Evolutionary conservation across 2,113 vertebrate species (phyloP).

Genomic region (Glareola pratincola): DNA sequence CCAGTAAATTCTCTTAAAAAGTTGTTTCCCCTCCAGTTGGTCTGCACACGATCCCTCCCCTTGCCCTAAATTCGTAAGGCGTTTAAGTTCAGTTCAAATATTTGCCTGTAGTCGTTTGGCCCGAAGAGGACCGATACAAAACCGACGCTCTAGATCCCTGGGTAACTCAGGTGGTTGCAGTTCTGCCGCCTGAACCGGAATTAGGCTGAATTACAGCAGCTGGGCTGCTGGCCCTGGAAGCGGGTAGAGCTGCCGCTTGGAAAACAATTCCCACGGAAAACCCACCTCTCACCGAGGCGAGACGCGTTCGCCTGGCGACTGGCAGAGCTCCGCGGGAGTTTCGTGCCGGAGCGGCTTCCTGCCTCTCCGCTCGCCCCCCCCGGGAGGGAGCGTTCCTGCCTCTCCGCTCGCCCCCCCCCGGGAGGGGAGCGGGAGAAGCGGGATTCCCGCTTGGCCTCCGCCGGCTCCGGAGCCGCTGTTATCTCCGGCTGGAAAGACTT

Average conservation of each 20-base stretch:
- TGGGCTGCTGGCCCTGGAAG: background rate
- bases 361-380: rapidly evolving
- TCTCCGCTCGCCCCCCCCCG: no score
- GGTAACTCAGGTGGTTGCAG: background rate
- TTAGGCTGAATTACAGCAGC: background rate
- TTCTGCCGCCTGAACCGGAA: background rate
- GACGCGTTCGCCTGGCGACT: background rate
- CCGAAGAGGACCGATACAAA: background rate
- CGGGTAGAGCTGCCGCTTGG: background rate
- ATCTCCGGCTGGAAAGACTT: background rate
- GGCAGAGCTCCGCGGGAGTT: background rate
- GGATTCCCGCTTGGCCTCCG: background rate
- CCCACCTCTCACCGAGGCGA: background rate
- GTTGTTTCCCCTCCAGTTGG: background rate
- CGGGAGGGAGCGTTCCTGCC: no score
- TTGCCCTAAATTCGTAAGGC: background rate
- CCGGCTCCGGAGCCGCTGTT: rapidly evolving
- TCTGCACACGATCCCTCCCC: background rate
- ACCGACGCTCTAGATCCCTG: background rate
- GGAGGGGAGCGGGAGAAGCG: background rate
- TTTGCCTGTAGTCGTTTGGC: background rate
- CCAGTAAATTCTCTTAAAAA: background rate
- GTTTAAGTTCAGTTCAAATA: background rate
- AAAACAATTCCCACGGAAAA: background rate
- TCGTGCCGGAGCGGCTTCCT: background rate